A percentile compares a stretch with the other conserved stretches of the same genome.
These are phyloP conservation scores for Gracilinanus agilis DNA, from an alignment of 2,113 vertebrate genomes.

Conservation along the genomic window DNA sequence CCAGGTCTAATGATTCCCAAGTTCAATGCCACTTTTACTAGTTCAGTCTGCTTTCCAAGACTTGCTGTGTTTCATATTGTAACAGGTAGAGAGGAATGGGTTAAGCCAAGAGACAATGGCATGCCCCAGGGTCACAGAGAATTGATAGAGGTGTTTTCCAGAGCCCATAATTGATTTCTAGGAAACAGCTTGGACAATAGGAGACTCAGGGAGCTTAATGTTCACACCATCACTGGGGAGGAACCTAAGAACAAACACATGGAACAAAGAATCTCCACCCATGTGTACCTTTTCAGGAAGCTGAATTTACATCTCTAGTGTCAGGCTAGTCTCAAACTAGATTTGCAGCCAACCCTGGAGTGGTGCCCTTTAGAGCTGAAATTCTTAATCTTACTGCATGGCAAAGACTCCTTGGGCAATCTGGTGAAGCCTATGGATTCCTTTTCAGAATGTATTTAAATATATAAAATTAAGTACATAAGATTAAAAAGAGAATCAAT, in stretches of 20 bases:
- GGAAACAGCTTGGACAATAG: conserved; percentile 24
- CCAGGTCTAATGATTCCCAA: not conserved
- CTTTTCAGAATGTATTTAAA: not conserved
- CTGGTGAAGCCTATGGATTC: not conserved
- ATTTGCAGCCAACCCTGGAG: not conserved
- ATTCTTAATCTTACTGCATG: not conserved
- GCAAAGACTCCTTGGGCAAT: not conserved
- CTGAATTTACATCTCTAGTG: not conserved
- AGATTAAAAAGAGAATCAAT: not conserved
- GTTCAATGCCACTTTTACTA: not conserved
- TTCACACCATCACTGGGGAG: conserved; percentile 20
- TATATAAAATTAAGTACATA: not conserved
- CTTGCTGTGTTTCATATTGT: not conserved
- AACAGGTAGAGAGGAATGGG: not conserved
- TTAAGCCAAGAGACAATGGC: conserved; percentile 1
- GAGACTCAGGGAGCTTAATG: conserved; percentile 14
- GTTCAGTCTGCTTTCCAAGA: not conserved
- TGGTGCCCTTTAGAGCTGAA: not conserved
- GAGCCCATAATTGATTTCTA: conserved; percentile 13
- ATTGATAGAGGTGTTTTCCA: not conserved
- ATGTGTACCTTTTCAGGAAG: not conserved
- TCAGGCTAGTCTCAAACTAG: not conserved
- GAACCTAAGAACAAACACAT: not conserved
- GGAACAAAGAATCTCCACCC: not conserved
- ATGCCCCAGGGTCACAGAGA: conserved; percentile 29